phyloP scores from a whole-genome alignment of 2,888 invertebrate genomes.

The Lathronympha strigana region DNA sequence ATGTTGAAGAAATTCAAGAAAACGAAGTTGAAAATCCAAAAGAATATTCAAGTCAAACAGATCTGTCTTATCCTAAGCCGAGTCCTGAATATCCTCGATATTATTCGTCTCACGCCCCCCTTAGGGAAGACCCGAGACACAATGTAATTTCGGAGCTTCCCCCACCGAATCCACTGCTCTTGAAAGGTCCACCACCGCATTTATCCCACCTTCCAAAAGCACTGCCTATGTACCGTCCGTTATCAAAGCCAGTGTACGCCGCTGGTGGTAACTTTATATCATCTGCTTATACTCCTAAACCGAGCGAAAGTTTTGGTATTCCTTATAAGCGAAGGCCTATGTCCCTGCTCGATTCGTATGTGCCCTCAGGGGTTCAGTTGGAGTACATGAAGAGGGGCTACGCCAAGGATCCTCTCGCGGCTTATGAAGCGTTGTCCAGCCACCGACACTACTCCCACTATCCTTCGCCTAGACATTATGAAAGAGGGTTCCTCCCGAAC shows the following conservation, averaged over 20 bases:
- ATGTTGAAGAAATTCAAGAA: conserved; percentile 61
- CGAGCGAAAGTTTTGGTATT: conserved; percentile 57
- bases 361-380: conserved; percentile 83
- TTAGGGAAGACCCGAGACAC: conserved; percentile 64
- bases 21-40: conserved; percentile 60
- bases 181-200: conserved; percentile 66
- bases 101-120: conserved; percentile 65
- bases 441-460: conserved; percentile 60
- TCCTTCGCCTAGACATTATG: conserved; percentile 64
- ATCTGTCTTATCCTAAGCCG: conserved; percentile 57
- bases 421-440: conserved; percentile 73
- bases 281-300: conserved; percentile 58
- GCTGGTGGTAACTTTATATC: conserved; percentile 53
- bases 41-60: conserved; percentile 60
- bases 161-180: conserved; percentile 66
- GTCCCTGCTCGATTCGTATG: conserved; percentile 84
- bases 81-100: conserved; percentile 62
- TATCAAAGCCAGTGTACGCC: conserved; percentile 68
- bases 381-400: conserved; percentile 78
- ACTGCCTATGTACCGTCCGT: conserved; percentile 68
- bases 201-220: conserved; percentile 72
- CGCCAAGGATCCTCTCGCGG: conserved; percentile 69
- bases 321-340: conserved; percentile 70
- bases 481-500: conserved; percentile 78
- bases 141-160: conserved; percentile 64